Percentiles rank a stretch among this genome's conserved stretches.
Evolutionary conservation across 2,888 invertebrate genomes (phyloP).

Genomic region (Lycocerus yunnanus): DNA sequence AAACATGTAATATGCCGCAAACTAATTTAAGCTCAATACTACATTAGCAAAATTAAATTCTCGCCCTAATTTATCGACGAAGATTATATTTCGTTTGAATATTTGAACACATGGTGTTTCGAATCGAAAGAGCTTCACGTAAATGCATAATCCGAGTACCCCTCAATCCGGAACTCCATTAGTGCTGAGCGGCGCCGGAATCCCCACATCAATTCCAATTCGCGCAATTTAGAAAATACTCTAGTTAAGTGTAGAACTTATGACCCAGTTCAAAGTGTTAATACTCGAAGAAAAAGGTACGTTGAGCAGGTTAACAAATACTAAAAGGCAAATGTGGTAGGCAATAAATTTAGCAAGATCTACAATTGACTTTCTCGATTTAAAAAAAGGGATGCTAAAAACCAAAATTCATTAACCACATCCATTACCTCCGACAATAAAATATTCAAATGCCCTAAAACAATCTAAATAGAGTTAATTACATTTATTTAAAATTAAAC

Average conservation of each 20-base stretch:
- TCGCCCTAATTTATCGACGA: slow-evolving; percentile 34
- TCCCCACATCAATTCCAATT: slow-evolving; percentile 30
- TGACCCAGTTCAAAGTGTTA: background rate
- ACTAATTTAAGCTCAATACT: slow-evolving; percentile 28
- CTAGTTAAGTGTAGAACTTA: slow-evolving; percentile 23
- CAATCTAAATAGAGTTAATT: background rate
- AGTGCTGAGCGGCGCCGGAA: slow-evolving; percentile 34
- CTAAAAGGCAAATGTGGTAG: background rate
- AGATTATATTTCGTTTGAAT: slow-evolving; percentile 35
- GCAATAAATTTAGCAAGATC: background rate
- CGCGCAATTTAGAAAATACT: slow-evolving; percentile 22
- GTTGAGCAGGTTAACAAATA: background rate
- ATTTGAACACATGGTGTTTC: slow-evolving; percentile 36
- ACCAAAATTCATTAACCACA: background rate
- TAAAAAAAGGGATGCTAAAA: background rate
- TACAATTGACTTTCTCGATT: background rate
- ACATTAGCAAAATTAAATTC: slow-evolving; percentile 37
- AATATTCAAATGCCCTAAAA: background rate
- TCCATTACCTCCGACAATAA: background rate
- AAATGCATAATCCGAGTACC: slow-evolving; percentile 29
- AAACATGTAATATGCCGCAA: slow-evolving; percentile 45
- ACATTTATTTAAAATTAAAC: background rate
- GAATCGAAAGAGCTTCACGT: slow-evolving; percentile 19
- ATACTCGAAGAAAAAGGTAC: background rate
- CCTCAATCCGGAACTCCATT: slow-evolving; percentile 36